These are phyloP conservation scores for Crotophaga sulcirostris DNA, from an alignment of 2,113 vertebrate genomes.

Conservation along the genomic window DNA sequence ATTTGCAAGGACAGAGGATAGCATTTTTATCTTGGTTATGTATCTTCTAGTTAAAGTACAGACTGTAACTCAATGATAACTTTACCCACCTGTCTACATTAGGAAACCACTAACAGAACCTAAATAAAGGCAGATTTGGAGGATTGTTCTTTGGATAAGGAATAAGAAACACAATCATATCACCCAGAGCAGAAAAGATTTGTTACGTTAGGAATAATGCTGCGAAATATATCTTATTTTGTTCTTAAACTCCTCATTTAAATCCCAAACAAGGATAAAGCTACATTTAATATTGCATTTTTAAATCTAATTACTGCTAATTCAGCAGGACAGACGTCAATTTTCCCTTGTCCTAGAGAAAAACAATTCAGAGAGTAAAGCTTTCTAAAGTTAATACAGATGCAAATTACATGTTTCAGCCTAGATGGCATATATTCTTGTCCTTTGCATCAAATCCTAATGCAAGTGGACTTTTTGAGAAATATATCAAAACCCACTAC, in stretches of 20 bases:
- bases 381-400: background rate
- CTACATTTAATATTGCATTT: background rate
- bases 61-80: background rate
- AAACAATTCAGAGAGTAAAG: background rate
- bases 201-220: background rate
- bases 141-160: background rate
- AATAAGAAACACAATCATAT: background rate
- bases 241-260: background rate
- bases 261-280: background rate
- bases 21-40: background rate
- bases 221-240: background rate
- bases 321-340: background rate
- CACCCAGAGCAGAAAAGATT: background rate
- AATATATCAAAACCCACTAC: background rate
- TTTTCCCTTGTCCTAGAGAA: background rate
- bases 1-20: background rate
- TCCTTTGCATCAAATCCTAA: background rate
- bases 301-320: background rate
- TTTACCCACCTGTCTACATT: background rate
- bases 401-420: background rate
- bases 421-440: background rate
- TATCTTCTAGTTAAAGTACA: background rate
- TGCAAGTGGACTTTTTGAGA: background rate
- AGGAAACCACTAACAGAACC: background rate
- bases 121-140: background rate